These are phyloP conservation scores for Lepidostoma basale DNA, from an alignment of 1,140 invertebrate species.

Conservation along the genomic window DNA sequence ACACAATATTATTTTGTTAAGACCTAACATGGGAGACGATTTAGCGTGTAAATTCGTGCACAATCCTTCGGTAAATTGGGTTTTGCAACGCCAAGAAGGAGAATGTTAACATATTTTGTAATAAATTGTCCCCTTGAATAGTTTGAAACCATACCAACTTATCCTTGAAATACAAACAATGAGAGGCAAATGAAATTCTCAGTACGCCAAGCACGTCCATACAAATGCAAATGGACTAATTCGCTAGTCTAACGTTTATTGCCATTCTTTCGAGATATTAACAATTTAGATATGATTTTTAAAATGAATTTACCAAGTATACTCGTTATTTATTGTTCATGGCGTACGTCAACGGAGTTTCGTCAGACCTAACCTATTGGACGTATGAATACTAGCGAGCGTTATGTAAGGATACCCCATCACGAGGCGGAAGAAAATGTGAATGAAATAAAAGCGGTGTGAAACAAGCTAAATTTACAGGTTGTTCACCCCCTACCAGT, in stretches of 20 bases:
- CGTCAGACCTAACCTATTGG: slow-evolving; percentile 31
- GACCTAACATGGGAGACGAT: no score
- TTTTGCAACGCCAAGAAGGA: no score
- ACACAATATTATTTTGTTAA: background rate
- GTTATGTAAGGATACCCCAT: slow-evolving; percentile 34
- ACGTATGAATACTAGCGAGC: slow-evolving; percentile 14
- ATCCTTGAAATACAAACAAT: slow-evolving; percentile 21
- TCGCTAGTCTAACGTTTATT: no score
- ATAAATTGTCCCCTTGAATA: slow-evolving; percentile 6
- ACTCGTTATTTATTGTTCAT: background rate
- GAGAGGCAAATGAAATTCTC: background rate
- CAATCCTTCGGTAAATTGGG: no score
- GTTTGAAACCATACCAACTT: background rate
- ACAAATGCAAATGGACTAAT: background rate
- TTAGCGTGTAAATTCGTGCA: no score
- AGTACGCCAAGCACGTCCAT: background rate
- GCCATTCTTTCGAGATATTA: background rate
- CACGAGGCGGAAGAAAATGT: slow-evolving; percentile 13
- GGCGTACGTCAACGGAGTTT: slow-evolving; percentile 8
- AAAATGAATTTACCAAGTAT: background rate
- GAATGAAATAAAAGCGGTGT: slow-evolving; percentile 29
- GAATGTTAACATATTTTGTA: no score
- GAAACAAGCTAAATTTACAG: slow-evolving; percentile 43
- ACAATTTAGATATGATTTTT: background rate
- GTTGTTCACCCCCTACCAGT: slow-evolving; percentile 59